Evolutionary conservation across 2,797 vertebrate genomes (phyloP), one percentile per base, ranked within the genome.

Genomic region (Ptychadena robeensis): DNA sequence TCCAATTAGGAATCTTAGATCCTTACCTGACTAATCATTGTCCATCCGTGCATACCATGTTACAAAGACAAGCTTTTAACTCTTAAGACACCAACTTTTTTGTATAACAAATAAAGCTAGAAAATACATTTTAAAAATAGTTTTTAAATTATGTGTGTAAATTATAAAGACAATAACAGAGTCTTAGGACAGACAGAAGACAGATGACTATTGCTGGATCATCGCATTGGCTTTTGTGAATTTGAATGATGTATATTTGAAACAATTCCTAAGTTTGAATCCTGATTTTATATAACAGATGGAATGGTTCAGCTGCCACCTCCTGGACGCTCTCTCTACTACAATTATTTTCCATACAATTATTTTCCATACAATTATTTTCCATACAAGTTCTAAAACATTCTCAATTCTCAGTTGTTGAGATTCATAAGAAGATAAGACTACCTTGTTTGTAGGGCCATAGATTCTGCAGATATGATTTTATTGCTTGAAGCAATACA

Each of bases 21-120:
- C 63, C 57, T 66, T 66, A 83, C 74, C 82, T 83, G 74, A 57
- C 82, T 79, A 73, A 68, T 79, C 40, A 83, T 57, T 79, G 82
- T 67, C 75, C 61, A 66, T 79, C 68, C 79, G 14, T 57, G 64
- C 27, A 40, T 48, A 28, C 40, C 25, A 37, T 10, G 31, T 59
- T 66, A 79, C 12, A 82, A 71, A 72, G 75, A 28, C 74, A 78
- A 79, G 66, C 27, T 31, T 15, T 73, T 78, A 83, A 79, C 32
- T 66, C 68, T 79, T 59, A 14, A n/a, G 37, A 66, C 14, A 38
- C 22, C 44, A 53, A 7, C 59, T 27, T 67, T n/a, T n/a, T n/a
- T n/a, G n/a, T n/a, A n/a, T n/a, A n/a, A n/a, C 18, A 22, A 53
- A 53, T 53, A 53, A 53, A 53, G 5, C 15, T 53, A 18, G 18